Evolutionary conservation across 2,797 vertebrate genomes (phyloP).

Genomic region (Danio choprae): DNA sequence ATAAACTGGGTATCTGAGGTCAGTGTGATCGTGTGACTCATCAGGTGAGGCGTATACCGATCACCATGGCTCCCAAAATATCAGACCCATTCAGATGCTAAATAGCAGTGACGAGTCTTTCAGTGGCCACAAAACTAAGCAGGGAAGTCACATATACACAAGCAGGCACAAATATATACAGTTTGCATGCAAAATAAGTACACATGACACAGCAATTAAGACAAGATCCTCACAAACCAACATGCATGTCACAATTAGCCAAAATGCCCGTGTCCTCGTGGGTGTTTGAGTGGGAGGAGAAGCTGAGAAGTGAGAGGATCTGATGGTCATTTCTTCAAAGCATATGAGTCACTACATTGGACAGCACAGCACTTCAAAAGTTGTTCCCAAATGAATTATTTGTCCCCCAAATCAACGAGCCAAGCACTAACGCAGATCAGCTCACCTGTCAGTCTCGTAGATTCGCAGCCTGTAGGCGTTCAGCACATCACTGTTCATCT

Average conservation of each 20-base stretch:
- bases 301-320: conserved; percentile 13
- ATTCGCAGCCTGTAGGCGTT: conserved; percentile 47
- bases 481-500: conserved; percentile 45
- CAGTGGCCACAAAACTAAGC: not conserved
- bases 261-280: not conserved
- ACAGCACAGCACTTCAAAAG: conserved; percentile 31
- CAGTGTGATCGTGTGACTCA: conserved; percentile 36
- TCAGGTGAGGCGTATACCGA: conserved; percentile 23
- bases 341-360: conserved; percentile 52
- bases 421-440: conserved; percentile 56
- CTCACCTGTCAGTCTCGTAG: conserved; percentile 55
- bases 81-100: conserved; percentile 35
- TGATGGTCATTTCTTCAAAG: conserved; percentile 41
- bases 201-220: not conserved
- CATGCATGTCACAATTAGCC: conserved; percentile 1
- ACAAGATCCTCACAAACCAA: not conserved
- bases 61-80: conserved; percentile 41
- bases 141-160: conserved; percentile 15
- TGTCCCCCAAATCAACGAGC: conserved; percentile 51
- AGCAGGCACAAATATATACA: not conserved
- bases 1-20: conserved; percentile 20
- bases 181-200: not conserved
- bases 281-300: conserved; percentile 21
- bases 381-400: conserved; percentile 39
- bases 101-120: conserved; percentile 16